Evolutionary conservation across 37 sponge, comb jelly and placozoan species (phyloP), one percentile per base, ranked within the genome.

Genomic region (Bolinopsis microptera): DNA sequence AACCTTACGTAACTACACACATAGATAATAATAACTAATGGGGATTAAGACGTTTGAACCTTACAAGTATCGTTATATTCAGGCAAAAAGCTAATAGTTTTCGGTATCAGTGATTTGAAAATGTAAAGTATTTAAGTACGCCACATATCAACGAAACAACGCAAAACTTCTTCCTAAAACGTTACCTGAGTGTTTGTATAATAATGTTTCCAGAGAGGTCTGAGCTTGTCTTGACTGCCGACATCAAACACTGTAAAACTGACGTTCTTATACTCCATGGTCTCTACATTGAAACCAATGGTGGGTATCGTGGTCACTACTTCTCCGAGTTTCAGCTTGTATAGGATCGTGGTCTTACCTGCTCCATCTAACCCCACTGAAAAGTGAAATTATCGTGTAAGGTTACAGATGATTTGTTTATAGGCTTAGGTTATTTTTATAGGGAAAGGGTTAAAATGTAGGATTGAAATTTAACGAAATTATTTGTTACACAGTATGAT

Each of bases 231-330:
- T 82, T 93, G 93, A 41, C 95, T 93, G 13, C 95, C 95, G 0
- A 95, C 92, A 70, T 95, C 95, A 94, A 94, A 95, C 23, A 95
- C 93, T 21, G 94, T 95, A 75, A 95, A 94, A 38, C 83, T 82
- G 72, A 98, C 96, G 94, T 98, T 98, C 96, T 96, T 98, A 94
- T 98, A 98, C 33, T 98, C 97, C 16, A 98, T 97, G 0, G 96
- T 97, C 83, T 98, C 99, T 8, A 98, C 99, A 94, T 98, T 98
- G 95, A 98, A 98, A 0, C 99, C 99, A 28, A 98, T 98, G 1
- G 99, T 98, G 0, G 99, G 99, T 8, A 98, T 98, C 0, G 99
- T 98, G 0, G 99, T 97, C 23, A 98, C 99, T 18, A 98, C 93
- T 48, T 98, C 99, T 69, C 99, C 99, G 18, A 98, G 86, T 77